These are phyloP conservation scores for Epizoanthus stellaris DNA, from an alignment of 92 coral and sea anemone genomes.

Conservation along the genomic window DNA sequence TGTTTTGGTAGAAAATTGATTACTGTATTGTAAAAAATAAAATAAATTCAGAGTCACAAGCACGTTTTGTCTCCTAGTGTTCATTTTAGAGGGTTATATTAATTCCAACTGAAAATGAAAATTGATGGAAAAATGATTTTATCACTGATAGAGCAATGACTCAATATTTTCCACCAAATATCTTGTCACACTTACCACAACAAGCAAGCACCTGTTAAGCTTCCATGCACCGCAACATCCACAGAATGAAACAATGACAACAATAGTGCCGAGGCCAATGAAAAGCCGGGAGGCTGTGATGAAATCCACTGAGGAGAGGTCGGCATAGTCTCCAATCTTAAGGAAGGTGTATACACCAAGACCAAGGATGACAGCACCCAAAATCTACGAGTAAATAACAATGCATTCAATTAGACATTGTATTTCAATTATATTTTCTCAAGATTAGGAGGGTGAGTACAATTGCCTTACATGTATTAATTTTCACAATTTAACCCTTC, in stretches of 20 bases:
- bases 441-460: too few relatives aligned
- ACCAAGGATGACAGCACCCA: constrained; percentile 29
- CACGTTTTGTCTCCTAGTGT: too few relatives aligned
- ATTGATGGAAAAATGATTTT: too few relatives aligned
- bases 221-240: constrained; percentile 45
- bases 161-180: background rate
- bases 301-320: constrained; percentile 25
- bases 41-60: too few relatives aligned
- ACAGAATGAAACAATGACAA: constrained; percentile 25
- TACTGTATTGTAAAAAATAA: too few relatives aligned
- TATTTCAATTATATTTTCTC: too few relatives aligned
- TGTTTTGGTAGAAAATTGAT: too few relatives aligned
- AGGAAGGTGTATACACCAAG: constrained; percentile 15
- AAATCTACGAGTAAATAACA: background rate
- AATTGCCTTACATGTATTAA: too few relatives aligned
- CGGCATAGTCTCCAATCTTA: constrained; percentile 19
- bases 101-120: too few relatives aligned
- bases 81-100: too few relatives aligned
- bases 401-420: background rate
- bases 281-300: constrained; percentile 30
- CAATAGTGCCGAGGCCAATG: constrained; percentile 18
- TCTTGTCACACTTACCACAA: background rate
- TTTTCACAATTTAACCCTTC: too few relatives aligned
- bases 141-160: too few relatives aligned
- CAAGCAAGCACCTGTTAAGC: constrained; percentile 3